Conservation (phyloP, 2,113 vertebrate genomes). For the Perca fluviatilis region DNA sequence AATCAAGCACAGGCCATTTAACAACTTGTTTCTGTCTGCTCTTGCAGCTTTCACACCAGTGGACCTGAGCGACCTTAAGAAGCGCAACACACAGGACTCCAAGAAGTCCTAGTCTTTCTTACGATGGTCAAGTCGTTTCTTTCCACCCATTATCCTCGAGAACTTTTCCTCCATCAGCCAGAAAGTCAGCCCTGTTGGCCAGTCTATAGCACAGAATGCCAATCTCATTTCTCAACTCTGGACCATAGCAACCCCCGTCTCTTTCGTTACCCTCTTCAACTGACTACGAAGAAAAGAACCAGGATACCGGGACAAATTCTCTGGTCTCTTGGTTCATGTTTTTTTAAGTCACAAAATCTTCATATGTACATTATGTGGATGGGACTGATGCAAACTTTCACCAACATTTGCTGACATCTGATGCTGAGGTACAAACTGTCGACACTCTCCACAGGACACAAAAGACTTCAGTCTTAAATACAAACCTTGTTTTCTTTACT, state of each 20-base stretch:
- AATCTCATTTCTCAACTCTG: conserved; percentile 67
- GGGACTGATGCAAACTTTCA: conserved; percentile 67
- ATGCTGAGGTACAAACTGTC: conserved; percentile 67
- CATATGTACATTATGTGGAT: conserved; percentile 60
- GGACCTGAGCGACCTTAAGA: conserved; percentile 93
- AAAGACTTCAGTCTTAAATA: conserved; percentile 76
- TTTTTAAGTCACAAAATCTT: conserved; percentile 47
- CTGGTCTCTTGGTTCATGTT: conserved; percentile 49
- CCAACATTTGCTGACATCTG: conserved; percentile 62
- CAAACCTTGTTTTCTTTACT: conserved; percentile 61
- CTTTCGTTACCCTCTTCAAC: conserved; percentile 41
- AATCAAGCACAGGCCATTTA: background rate
- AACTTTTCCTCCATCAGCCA: conserved; percentile 81
- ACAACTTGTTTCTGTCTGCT: conserved; percentile 24
- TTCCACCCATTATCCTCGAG: conserved; percentile 72
- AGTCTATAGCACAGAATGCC: conserved; percentile 68
- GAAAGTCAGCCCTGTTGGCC: conserved; percentile 76
- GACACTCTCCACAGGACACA: conserved; percentile 65
- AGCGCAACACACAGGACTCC: conserved; percentile 90
- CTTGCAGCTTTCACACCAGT: conserved; percentile 92
- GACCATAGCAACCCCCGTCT: conserved; percentile 53
- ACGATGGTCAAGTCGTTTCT: conserved; percentile 49
- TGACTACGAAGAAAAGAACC: conserved; percentile 63
- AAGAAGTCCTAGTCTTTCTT: conserved; percentile 90
- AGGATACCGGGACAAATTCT: conserved; percentile 58